Evolutionary conservation across 2,888 invertebrate species (phyloP).

Genomic region (Thymelicus lineola): DNA sequence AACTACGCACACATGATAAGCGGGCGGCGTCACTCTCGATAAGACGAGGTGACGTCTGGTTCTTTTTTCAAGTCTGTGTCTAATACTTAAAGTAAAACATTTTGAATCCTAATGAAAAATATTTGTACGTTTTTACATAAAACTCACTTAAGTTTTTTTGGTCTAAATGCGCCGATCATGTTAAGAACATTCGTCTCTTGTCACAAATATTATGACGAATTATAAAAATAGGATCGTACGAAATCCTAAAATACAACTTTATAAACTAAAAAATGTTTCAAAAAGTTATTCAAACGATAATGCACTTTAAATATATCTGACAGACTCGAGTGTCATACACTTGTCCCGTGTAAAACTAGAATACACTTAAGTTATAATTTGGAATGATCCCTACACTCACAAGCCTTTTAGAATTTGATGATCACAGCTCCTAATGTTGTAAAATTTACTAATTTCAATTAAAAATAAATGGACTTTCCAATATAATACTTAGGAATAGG

Average conservation of each 20-base stretch:
- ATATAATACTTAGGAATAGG: too few species aligned
- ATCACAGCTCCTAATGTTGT: constrained; percentile 3
- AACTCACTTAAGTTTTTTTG: constrained; percentile 3
- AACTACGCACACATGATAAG: too few species aligned
- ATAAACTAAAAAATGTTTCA: background rate
- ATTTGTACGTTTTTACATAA: background rate
- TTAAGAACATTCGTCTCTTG: too few species aligned
- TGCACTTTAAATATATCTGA: background rate
- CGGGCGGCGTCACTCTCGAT: too few species aligned
- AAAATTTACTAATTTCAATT: background rate
- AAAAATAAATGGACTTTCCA: too few species aligned
- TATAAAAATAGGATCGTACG: background rate
- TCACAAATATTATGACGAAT: background rate
- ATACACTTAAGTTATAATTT: constrained; percentile 53
- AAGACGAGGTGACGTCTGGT: too few species aligned
- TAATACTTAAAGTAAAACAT: too few species aligned
- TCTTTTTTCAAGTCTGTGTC: too few species aligned
- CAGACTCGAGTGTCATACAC: background rate
- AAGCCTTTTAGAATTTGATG: constrained; percentile 61
- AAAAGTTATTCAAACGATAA: background rate
- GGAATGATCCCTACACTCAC: constrained; percentile 77
- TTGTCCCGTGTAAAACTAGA: background rate
- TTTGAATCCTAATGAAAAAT: background rate
- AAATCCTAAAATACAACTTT: too few species aligned
- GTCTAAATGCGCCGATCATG: background rate